These are phyloP conservation scores for Catalaphyllia jardinei DNA, from an alignment of 64 coral and sea anemone species.

Conservation along the genomic window DNA sequence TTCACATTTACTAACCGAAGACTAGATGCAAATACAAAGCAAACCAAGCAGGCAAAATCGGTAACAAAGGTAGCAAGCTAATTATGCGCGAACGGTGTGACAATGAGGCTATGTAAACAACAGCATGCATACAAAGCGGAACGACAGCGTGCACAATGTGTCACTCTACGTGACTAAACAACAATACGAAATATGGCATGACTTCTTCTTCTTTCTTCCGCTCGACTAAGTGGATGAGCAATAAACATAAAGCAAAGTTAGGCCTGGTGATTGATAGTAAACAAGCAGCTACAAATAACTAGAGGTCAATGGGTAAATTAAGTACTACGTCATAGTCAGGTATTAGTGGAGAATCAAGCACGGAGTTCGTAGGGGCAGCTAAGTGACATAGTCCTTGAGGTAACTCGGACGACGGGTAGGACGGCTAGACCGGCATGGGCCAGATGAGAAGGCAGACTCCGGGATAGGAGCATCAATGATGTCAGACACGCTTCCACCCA, in stretches of 20 bases:
- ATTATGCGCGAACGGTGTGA: too few relatives aligned
- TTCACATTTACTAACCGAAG: too few relatives aligned
- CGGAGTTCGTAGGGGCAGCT: neutral
- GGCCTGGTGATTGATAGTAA: neutral
- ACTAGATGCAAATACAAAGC: too few relatives aligned
- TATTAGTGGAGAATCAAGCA: neutral
- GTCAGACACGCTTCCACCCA: neutral
- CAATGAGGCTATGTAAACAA: too few relatives aligned
- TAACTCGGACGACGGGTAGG: neutral
- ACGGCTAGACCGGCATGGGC: neutral
- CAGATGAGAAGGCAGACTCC: neutral
- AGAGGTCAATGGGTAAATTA: too few relatives aligned
- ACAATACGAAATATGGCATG: neutral
- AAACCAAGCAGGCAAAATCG: too few relatives aligned
- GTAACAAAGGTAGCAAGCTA: too few relatives aligned
- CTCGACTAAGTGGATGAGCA: neutral
- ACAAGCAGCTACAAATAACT: neutral
- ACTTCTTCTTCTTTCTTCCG: conserved; percentile 5
- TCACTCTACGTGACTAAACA: too few relatives aligned
- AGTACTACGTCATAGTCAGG: too few relatives aligned
- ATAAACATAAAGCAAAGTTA: conserved; percentile 3
- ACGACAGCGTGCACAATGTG: too few relatives aligned
- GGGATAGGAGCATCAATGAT: neutral
- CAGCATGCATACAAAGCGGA: too few relatives aligned
- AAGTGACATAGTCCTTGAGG: conserved; percentile 13